Evolutionary conservation across 2,113 vertebrate species (phyloP), one percentile per base, ranked within the genome.

Genomic region (Rhipidura dahli): DNA sequence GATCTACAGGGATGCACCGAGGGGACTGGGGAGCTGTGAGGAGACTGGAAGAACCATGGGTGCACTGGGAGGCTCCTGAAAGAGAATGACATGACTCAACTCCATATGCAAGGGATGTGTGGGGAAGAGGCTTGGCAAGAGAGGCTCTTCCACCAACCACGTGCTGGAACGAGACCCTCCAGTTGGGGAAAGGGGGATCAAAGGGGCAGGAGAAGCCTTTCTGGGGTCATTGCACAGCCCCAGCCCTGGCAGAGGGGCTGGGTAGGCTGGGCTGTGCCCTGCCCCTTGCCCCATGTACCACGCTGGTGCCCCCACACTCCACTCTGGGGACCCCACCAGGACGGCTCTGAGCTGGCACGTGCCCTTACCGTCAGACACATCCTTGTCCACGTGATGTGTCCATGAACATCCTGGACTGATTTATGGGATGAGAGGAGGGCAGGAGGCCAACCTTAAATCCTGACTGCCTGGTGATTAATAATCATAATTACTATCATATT

Each of bases 361-460:
- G 96, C 89, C 93, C 64, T 22, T 24, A 4, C 19, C 31, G 4
- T 37, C 86, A 73, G 91, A 53, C 76, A 60, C 79, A 59, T 92
- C 94, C 71, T 0, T 8, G 15, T 93, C 68, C 96, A 90, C 56
- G 95, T 96, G 96, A 83, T 0, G 27, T 17, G 86, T 10, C 91
- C 86, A 2, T 5, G 72, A 83, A 63, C 83, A 90, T 92, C 90
- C 82, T 1, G 7, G 79, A 1, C 90, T 97, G 94, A 95, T 96
- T 96, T 95, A 96, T 93, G 93, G 90, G 76, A 94, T 96, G 94
- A 95, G 94, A 93, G 69, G 40, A 96, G 88, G 92, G 92, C 96
- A 93, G 83, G 89, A 95, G 95, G 91, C 94, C 94, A 95, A n/a
- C 80, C 80, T 97, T 84, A 95, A 96, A 97, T 84, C 95, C 94